Conservation (phyloP, 2,888 invertebrate species). For the Drosophila prolongata region DNA sequence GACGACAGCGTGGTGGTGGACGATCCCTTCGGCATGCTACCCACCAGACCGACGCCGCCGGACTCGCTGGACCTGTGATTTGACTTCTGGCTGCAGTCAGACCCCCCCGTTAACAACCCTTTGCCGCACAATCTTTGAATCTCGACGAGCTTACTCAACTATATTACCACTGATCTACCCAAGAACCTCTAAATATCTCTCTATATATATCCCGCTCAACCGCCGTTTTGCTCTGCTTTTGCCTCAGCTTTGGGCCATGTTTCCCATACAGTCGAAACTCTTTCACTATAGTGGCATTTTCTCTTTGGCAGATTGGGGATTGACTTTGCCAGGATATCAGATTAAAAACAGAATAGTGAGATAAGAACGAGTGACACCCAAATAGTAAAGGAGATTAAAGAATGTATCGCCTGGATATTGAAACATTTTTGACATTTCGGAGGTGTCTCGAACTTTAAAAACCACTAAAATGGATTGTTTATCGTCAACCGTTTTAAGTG, state of each 20-base stretch:
- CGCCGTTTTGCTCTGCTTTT: conserved; percentile 32
- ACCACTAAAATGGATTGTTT: too few species aligned
- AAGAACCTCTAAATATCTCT: conserved; percentile 7
- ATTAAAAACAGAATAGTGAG: neutral
- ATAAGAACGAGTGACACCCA: conserved; percentile 1
- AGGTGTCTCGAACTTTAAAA: too few species aligned
- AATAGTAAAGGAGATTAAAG: neutral
- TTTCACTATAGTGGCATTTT: conserved; percentile 14
- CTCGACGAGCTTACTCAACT: conserved; percentile 59
- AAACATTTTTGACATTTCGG: neutral
- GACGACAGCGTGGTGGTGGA: conserved; percentile 74
- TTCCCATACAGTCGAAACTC: conserved; percentile 4
- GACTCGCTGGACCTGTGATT: conserved; percentile 85
- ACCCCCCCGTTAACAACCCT: conserved; percentile 31
- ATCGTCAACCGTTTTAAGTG: too few species aligned
- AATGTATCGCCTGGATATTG: neutral
- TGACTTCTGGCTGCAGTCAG: conserved; percentile 78
- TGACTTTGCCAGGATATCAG: conserved; percentile 38
- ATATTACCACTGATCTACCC: conserved; percentile 33
- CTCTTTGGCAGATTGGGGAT: conserved; percentile 25
- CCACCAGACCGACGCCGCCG: conserved; percentile 87
- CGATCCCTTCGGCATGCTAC: conserved; percentile 86
- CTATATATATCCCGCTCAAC: conserved; percentile 5
- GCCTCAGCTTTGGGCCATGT: conserved; percentile 23
- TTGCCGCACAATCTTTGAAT: conserved; percentile 55